phyloP scores from a whole-genome alignment of 2,113 vertebrate genomes.

The Crypturellus undulatus region DNA sequence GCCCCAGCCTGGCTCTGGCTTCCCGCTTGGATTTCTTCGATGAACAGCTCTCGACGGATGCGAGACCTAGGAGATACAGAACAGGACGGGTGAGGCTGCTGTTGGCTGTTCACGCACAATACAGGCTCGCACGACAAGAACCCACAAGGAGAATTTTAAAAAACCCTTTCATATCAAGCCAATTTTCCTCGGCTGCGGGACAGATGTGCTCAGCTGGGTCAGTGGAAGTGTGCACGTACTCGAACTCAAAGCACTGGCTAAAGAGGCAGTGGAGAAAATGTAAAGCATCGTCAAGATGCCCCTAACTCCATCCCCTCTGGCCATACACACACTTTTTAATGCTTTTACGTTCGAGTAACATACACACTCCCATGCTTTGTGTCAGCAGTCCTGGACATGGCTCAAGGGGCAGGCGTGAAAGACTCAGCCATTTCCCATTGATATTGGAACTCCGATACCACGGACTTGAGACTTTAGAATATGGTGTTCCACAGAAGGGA shows the following conservation, averaged over 20 bases:
- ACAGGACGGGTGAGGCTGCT: neutral
- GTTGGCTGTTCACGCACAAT: fast-evolving
- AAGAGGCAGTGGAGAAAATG: neutral
- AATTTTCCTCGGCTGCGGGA: fast-evolving
- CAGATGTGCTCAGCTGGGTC: fast-evolving
- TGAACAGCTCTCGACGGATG: conserved; percentile 96
- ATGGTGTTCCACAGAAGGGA: neutral
- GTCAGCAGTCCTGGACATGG: neutral
- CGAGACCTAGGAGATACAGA: conserved; percentile 86
- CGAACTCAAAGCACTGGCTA: neutral
- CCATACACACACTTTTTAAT: neutral
- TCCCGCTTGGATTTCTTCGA: conserved; percentile 96
- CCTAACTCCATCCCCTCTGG: neutral
- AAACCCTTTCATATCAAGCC: fast-evolving
- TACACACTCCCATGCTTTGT: neutral
- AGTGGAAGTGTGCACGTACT: neutral
- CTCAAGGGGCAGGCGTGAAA: neutral
- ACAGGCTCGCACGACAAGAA: neutral
- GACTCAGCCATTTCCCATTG: neutral
- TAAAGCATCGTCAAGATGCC: neutral
- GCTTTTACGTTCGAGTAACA: neutral
- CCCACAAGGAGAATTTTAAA: neutral
- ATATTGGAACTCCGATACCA: neutral
- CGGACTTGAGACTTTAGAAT: neutral
- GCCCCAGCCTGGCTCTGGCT: conserved; percentile 87